Conservation (phyloP, 2,113 vertebrate genomes). For the Calyptomena viridis region DNA sequence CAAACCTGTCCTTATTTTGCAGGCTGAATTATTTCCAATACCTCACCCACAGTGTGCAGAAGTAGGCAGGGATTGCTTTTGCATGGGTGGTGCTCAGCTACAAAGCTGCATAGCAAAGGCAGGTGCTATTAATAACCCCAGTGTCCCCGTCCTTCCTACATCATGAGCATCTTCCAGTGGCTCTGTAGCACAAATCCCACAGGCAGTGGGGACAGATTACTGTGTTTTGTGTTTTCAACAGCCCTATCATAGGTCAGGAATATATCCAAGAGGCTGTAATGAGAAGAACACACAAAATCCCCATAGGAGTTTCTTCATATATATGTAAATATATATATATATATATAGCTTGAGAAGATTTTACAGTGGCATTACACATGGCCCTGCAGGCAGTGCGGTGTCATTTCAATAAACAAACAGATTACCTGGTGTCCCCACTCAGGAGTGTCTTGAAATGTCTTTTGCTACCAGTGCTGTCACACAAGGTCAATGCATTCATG, state of each 20-base stretch:
- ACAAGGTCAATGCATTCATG: accelerated
- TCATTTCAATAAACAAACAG: neutral
- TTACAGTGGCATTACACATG: neutral
- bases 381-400: neutral
- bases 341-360: neutral
- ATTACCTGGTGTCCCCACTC: neutral
- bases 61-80: neutral
- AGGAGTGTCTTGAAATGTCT: neutral
- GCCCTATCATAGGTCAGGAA: neutral
- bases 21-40: neutral
- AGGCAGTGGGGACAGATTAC: neutral
- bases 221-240: neutral
- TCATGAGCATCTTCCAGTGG: neutral
- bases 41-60: neutral
- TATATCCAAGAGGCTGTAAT: neutral
- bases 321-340: neutral
- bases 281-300: neutral
- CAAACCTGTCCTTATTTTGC: neutral
- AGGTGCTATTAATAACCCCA: neutral
- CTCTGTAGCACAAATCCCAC: neutral
- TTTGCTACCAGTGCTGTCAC: neutral
- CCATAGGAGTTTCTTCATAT: neutral
- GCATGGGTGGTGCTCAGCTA: neutral
- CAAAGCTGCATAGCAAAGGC: neutral
- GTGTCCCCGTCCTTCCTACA: neutral